Evolutionary conservation across 1,140 invertebrate species (phyloP).

Genomic region (Drosophila funebris): DNA sequence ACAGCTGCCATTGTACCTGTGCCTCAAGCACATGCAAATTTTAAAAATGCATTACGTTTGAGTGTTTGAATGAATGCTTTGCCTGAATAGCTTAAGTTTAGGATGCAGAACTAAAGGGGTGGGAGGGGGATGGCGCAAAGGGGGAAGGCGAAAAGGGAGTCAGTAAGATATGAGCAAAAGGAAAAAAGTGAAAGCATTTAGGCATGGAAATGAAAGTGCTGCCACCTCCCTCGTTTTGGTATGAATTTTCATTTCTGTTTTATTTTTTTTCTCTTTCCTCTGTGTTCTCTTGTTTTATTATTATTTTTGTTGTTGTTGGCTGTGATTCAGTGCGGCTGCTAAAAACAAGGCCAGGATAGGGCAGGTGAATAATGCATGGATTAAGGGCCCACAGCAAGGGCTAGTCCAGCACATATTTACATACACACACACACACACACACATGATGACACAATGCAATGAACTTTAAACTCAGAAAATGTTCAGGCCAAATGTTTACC

Average conservation of each 20-base stretch:
- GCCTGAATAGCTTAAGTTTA: slow-evolving; percentile 9
- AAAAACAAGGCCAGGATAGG: slow-evolving; percentile 54
- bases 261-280: neutral
- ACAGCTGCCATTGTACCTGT: slow-evolving; percentile 52
- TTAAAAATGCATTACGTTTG: slow-evolving; percentile 73
- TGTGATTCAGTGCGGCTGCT: slow-evolving; percentile 28
- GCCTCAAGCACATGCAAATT: slow-evolving; percentile 67
- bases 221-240: neutral
- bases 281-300: slow-evolving; percentile 1
- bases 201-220: slow-evolving; percentile 49
- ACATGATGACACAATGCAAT: slow-evolving; percentile 48
- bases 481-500: slow-evolving; percentile 62
- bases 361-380: slow-evolving; percentile 47
- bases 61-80: slow-evolving; percentile 56
- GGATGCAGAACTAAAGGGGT: neutral
- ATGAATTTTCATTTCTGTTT: neutral
- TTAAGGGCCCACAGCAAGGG: neutral
- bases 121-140: neutral
- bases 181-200: slow-evolving; percentile 40
- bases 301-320: slow-evolving; percentile 12
- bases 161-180: slow-evolving; percentile 27
- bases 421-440: neutral
- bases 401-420: slow-evolving; percentile 1
- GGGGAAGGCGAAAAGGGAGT: neutral
- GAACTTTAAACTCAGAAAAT: slow-evolving; percentile 60